Evolutionary conservation across 2,888 invertebrate species (phyloP), one percentile per base, ranked within the genome.

Genomic region (Epirrhoe tristata): DNA sequence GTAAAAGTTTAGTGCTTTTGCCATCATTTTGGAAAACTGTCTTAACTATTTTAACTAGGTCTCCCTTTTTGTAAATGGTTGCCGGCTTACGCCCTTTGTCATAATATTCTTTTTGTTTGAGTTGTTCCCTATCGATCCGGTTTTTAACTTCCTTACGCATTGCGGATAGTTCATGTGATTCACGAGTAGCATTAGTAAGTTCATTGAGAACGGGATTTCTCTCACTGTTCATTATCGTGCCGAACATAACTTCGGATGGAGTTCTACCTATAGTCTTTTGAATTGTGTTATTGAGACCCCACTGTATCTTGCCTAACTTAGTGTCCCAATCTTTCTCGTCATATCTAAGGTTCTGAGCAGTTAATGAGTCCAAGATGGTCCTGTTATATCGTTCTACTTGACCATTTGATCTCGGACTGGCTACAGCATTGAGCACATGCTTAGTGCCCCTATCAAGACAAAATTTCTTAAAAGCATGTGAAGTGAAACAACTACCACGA

Each of bases 191-290:
- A 0, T 50, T 17, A 0, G 32, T n/a, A 6, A 59, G 39, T 36
- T 59, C 58, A n/a, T 59, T 59, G 5, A 59, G 5, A 0, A 5
- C 24, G 0, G 58, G 58, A 6, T 52, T 52, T 1, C n/a, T 7
- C 6, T 52, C 52, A 17, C 17, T 8, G 6, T 7, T n/a, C 17
- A 59, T 59, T 7, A 1, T n/a, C 0, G 14, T 17, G 0, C 58
- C 58, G 31, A 59, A 59, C 52, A 59, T 24, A 3, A 59, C 52
- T 59, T 59, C 58, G 0, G 58, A 17, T 7, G 58, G 58, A 6
- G 51, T n/a, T 12, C 39, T 59, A n/a, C 58, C 52, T 4, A 34
- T 58, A 5, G 58, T 58, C 34, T 50, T 58, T 34, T 58, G 58
- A 0, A 50, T 0, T 2, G 48, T 58, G 16, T 58, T 58, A 58